These are phyloP conservation scores for Camponotus fellah DNA, from an alignment of 2,888 invertebrate species.

Conservation along the genomic window DNA sequence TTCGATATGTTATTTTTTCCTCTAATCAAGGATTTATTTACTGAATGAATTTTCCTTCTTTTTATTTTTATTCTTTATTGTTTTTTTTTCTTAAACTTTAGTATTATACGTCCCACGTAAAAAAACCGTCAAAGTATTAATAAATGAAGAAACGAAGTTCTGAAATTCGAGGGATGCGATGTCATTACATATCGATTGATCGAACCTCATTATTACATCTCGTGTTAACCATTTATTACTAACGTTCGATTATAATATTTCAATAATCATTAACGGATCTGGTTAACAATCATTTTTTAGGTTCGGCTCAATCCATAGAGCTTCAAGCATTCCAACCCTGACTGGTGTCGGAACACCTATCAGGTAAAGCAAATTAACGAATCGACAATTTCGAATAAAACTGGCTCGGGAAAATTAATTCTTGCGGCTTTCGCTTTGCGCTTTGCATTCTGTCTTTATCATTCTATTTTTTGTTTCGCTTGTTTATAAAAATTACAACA, in stretches of 20 bases:
- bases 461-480: neutral
- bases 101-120: neutral
- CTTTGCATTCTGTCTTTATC: neutral
- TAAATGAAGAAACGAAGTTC: neutral
- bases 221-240: constrained; percentile 36
- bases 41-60: constrained; percentile 16
- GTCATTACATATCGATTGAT: constrained; percentile 21
- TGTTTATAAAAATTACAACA: neutral
- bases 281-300: constrained; percentile 85
- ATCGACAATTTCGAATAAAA: constrained; percentile 34
- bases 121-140: neutral
- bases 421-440: constrained; percentile 26
- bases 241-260: constrained; percentile 30
- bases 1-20: constrained; percentile 47
- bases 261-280: constrained; percentile 65
- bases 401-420: neutral
- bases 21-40: constrained; percentile 23
- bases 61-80: neutral
- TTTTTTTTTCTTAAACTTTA: neutral
- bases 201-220: constrained; percentile 5
- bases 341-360: constrained; percentile 90
- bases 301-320: constrained; percentile 93
- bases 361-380: constrained; percentile 89
- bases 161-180: neutral
- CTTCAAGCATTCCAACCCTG: constrained; percentile 96